phyloP scores from a whole-genome alignment of 1,140 invertebrate species.

The Epicauta chinensis region DNA sequence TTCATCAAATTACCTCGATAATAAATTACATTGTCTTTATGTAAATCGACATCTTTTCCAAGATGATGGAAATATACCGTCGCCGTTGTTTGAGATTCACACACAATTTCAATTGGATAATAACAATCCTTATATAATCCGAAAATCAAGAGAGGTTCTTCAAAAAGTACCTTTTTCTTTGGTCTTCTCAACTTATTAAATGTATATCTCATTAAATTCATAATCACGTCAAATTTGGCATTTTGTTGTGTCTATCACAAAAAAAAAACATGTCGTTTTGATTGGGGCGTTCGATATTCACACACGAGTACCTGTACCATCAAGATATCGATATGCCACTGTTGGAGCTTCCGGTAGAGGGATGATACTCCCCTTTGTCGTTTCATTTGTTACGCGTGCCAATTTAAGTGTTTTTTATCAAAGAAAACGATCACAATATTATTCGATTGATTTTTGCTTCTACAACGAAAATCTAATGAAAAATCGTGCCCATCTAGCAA shows the following conservation, averaged over 20 bases:
- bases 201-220: too few species aligned
- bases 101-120: not conserved
- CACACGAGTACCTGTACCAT: slow-evolving; percentile 9
- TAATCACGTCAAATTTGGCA: too few species aligned
- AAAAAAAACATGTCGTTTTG: too few species aligned
- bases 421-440: too few species aligned
- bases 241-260: too few species aligned
- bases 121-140: not conserved
- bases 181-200: too few species aligned
- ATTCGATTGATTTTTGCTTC: not conserved
- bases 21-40: not conserved
- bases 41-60: not conserved
- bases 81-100: not conserved
- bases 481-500: not conserved
- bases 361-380: not conserved
- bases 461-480: not conserved
- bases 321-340: slow-evolving; percentile 19
- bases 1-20: slow-evolving; percentile 10
- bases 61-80: slow-evolving; percentile 3
- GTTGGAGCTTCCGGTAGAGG: slow-evolving; percentile 13
- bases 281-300: slow-evolving; percentile 8
- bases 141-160: too few species aligned
- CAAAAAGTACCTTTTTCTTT: too few species aligned
- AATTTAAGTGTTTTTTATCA: slow-evolving; percentile 13
- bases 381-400: slow-evolving; percentile 11